A percentile compares a stretch with the other conserved stretches of the same genome.
These are phyloP conservation scores for Acrocyrtus sp. DNA, from an alignment of 2,888 invertebrate species.

Conservation along the genomic window DNA sequence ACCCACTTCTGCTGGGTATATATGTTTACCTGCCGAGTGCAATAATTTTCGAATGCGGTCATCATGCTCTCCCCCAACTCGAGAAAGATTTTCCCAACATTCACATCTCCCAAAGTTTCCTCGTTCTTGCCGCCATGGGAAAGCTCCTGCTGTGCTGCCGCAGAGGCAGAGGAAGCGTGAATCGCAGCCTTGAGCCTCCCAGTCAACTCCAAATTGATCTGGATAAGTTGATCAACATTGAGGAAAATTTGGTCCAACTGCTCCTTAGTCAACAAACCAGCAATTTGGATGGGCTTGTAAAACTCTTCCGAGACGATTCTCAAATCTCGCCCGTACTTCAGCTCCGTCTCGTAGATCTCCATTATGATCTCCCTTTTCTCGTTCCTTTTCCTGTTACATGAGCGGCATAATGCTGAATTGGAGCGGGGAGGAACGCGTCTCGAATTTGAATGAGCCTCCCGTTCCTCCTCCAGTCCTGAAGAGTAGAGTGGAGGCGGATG, in stretches of 20 bases:
- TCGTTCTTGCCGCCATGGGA: conserved; percentile 66
- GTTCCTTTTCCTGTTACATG: conserved; percentile 86
- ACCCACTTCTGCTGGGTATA: no score
- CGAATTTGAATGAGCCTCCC: neutral
- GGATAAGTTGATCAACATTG: conserved; percentile 90
- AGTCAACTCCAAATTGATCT: conserved; percentile 75
- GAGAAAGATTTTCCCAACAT: conserved; percentile 89
- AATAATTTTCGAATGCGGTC: conserved; percentile 94
- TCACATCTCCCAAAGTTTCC: conserved; percentile 85
- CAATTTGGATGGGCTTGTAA: conserved; percentile 91
- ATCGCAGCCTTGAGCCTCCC: conserved; percentile 87
- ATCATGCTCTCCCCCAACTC: conserved; percentile 89
- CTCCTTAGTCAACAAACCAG: conserved; percentile 89
- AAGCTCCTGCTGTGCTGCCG: neutral
- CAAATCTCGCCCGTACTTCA: conserved; percentile 93
- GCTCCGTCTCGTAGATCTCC: conserved; percentile 95
- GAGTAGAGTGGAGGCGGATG: neutral
- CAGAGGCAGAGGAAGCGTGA: conserved; percentile 79
- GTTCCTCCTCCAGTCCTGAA: neutral
- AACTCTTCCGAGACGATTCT: conserved; percentile 93
- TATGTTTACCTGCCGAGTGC: conserved; percentile 80
- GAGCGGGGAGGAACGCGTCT: conserved; percentile 1
- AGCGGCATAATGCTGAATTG: conserved; percentile 74
- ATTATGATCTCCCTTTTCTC: conserved; percentile 94
- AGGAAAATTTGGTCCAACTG: conserved; percentile 92